Evolutionary conservation across 2,888 invertebrate species (phyloP), one percentile per base, ranked within the genome.

Genomic region (Campoplex nolae): DNA sequence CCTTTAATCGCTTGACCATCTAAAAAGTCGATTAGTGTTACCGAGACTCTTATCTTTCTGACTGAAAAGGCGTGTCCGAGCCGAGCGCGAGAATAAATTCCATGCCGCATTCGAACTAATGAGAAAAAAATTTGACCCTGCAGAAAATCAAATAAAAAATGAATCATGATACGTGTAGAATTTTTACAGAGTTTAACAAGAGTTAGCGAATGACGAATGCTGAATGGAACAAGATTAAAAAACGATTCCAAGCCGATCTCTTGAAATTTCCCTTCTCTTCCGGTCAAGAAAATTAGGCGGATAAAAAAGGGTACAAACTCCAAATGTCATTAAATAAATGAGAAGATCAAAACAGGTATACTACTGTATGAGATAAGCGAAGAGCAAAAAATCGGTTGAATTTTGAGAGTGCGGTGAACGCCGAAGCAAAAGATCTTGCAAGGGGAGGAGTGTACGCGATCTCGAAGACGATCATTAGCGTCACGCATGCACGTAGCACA

Each of bases 391-490:
- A 68, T 51, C 28, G 51, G 18, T 42, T 68, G 79, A 48, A 75
- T 62, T 67, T 38, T 23, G 45, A 74, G 45, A 67, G 65, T 48
- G 76, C 65, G 83, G 51, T 78, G 68, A 78, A 79, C 77, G 65
- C n/a, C 23, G 70, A 78, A 16, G 76, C 48, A 84, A 74, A 54
- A 38, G 58, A 76, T 73, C 73, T 65, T 32, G 58, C 48, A 65
- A 73, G 78, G 77, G 74, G 54, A 58, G 76, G 54, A 75, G 62
- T 74, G 70, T 75, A 81, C 81, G 81, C 78, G 73, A 87, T 89
- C 75, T 89, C 83, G 68, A 88, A 86, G 86, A 83, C 81, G 79
- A 88, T 89, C 87, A 90, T 90, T 89, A 90, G 76, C 89, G 89
- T 90, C 90, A 90, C 90, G 90, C 90, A 90, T 83, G 70, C 82